Evolutionary conservation across 2,113 vertebrate species (phyloP), one percentile per base, ranked within the genome.

Genomic region (Lepus americanus): DNA sequence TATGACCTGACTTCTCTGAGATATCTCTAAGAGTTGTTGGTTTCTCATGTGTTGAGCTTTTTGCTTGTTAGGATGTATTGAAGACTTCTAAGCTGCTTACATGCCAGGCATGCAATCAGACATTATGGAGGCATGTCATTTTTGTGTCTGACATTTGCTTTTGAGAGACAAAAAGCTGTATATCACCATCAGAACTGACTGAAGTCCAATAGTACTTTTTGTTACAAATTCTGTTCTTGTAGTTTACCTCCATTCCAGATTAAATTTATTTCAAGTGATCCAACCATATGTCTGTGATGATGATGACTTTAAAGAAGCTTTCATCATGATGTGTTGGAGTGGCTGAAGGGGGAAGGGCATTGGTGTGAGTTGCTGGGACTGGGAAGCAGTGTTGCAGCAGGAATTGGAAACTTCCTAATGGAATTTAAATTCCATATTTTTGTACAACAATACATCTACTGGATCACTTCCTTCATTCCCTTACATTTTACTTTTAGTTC

Each of bases 141-240:
- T 93, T 99, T 98, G 89, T 98, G 98, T 87, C 98, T 1, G 99
- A 99, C 99, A 99, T 99, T 98, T 99, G 98, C 98, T 99, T 99
- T 98, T 99, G 99, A 91, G 99, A 99, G 83, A 99, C 98, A 86
- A 99, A 86, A 99, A 99, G 51, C 99, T 99, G 94, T 99, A 99
- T 97, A 99, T 99, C 98, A 99, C 99, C 22, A 87, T 22, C 55
- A 66, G 51, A n/a, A 61, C 55, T 82, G 22, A 66, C 20, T 67
- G 31, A 92, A 92, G 72, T 8, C 29, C 23, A 95, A 49, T 80
- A 4, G 5, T 14, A 3, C 22, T 81, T 82, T 23, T 63, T 89
- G 6, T 90, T 78, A 16, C 77, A 94, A 86, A 86, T 51, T 53
- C 33, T 87, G 49, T 8, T 39, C 12, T 6, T 80, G 61, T 79